Conservation (phyloP, 1,140 invertebrate genomes). For the Lordiphosa clarofinis region DNA sequence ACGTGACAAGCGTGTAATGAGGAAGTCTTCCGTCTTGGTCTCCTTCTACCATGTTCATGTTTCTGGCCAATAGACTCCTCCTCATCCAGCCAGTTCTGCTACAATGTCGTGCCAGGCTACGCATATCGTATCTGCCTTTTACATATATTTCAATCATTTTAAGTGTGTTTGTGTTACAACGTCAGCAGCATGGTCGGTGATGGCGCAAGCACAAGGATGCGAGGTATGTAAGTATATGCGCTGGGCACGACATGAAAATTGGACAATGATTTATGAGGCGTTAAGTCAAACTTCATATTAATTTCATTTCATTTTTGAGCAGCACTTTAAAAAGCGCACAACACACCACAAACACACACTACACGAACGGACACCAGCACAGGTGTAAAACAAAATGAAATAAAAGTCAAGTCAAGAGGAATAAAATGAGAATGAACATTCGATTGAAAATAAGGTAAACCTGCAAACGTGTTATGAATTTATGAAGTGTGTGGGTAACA, state of each 20-base stretch:
- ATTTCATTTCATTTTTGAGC: slow-evolving; percentile 70
- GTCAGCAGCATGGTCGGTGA: slow-evolving; percentile 49
- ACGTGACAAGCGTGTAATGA: slow-evolving; percentile 75
- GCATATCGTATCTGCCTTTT: slow-evolving; percentile 40
- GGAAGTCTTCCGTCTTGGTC: slow-evolving; percentile 63
- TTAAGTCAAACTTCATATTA: slow-evolving; percentile 76
- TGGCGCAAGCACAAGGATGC: slow-evolving; percentile 40
- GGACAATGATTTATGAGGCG: slow-evolving; percentile 77
- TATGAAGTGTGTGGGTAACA: neutral
- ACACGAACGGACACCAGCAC: slow-evolving; percentile 20
- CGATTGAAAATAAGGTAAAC: slow-evolving; percentile 10
- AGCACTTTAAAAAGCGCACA: slow-evolving; percentile 37
- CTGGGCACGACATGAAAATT: slow-evolving; percentile 48
- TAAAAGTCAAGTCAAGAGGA: slow-evolving; percentile 37
- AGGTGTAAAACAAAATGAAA: slow-evolving; percentile 32
- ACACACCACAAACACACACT: slow-evolving; percentile 13
- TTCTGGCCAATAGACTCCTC: slow-evolving; percentile 43
- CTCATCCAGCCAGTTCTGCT: slow-evolving; percentile 28
- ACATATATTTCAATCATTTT: slow-evolving; percentile 75
- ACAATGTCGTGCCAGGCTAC: slow-evolving; percentile 58
- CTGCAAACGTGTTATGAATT: slow-evolving; percentile 5
- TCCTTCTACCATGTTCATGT: slow-evolving; percentile 18
- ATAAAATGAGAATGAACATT: slow-evolving; percentile 43
- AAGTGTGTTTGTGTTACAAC: slow-evolving; percentile 71
- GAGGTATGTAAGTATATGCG: slow-evolving; percentile 7